Percentiles rank a stretch among this genome's conserved stretches.
Conservation (phyloP, 1,140 invertebrate genomes). For the Carcinoscorpius rotundicauda region DNA sequence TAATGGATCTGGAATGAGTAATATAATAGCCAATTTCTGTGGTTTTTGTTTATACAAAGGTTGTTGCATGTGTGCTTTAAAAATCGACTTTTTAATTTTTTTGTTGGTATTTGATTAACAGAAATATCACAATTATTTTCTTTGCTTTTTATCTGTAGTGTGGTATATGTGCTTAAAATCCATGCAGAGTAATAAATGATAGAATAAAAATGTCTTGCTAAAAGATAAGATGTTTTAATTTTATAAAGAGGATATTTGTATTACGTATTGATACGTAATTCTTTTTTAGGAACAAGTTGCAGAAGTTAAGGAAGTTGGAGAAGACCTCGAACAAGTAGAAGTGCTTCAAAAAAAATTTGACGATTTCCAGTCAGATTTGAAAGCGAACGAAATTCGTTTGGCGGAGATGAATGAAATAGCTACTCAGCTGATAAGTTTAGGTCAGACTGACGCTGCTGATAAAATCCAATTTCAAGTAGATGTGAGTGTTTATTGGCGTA, state of each 20-base stretch:
- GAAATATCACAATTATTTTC: background rate
- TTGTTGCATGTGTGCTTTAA: too few relatives aligned
- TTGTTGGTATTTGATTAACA: background rate
- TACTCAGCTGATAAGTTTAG: conserved; percentile 85
- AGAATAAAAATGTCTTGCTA: too few relatives aligned
- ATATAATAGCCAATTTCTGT: too few relatives aligned
- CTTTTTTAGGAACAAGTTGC: conserved; percentile 43
- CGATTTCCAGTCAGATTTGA: conserved; percentile 95
- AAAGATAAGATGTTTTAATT: too few relatives aligned
- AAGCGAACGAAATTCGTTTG: conserved; percentile 92
- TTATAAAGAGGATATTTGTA: too few relatives aligned
- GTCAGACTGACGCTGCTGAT: conserved; percentile 94
- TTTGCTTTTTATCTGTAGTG: background rate
- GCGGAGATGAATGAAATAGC: conserved; percentile 96
- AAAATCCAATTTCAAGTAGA: conserved; percentile 98
- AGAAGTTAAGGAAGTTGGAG: conserved; percentile 89
- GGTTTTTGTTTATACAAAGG: too few relatives aligned
- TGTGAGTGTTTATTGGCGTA: conserved; percentile 28
- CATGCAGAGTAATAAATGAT: too few relatives aligned
- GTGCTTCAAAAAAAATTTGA: conserved; percentile 99
- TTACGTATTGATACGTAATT: background rate
- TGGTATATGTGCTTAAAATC: too few relatives aligned
- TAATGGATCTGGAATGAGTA: too few relatives aligned
- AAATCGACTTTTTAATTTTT: background rate
- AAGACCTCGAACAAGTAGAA: conserved; percentile 95